A percentile compares a stretch with the other conserved stretches of the same genome.
Conservation (phyloP, 2,113 vertebrate genomes). For the Polypterus bichir region DNA sequence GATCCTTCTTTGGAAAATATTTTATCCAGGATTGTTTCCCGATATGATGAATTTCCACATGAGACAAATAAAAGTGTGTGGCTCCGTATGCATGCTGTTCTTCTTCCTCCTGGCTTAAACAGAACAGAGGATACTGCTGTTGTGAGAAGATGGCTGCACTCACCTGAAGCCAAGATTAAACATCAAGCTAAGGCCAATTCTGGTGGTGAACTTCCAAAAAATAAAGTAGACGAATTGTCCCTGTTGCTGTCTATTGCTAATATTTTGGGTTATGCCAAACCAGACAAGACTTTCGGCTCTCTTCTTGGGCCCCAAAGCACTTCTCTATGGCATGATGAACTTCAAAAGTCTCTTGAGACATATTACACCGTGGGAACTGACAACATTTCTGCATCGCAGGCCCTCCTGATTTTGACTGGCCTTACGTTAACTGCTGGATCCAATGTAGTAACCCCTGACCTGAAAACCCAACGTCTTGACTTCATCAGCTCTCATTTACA, state of each 20-base stretch:
- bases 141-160: too few species aligned
- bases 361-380: slow-evolving; percentile 32
- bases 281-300: slow-evolving; percentile 23
- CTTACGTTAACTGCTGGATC: slow-evolving; percentile 18
- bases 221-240: slow-evolving; percentile 22
- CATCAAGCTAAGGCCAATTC: too few species aligned
- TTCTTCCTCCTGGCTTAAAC: too few species aligned
- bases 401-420: slow-evolving; percentile 30
- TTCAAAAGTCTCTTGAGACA: slow-evolving; percentile 11
- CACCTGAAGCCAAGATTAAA: too few species aligned
- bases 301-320: slow-evolving; percentile 31
- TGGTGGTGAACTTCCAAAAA: slow-evolving; percentile 29
- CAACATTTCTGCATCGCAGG: slow-evolving; percentile 27
- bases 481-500: slow-evolving; percentile 23
- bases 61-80: too few species aligned
- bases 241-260: slow-evolving; percentile 31
- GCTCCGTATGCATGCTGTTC: too few species aligned
- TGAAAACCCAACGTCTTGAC: slow-evolving; percentile 27
- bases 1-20: too few species aligned
- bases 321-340: slow-evolving; percentile 24
- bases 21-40: too few species aligned
- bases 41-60: too few species aligned
- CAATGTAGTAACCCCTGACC: slow-evolving; percentile 11
- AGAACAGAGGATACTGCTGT: too few species aligned
- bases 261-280: slow-evolving; percentile 27